Evolutionary conservation across 1,140 invertebrate species (phyloP), one percentile per base, ranked within the genome.

Genomic region (Leptoteleia sp.): DNA sequence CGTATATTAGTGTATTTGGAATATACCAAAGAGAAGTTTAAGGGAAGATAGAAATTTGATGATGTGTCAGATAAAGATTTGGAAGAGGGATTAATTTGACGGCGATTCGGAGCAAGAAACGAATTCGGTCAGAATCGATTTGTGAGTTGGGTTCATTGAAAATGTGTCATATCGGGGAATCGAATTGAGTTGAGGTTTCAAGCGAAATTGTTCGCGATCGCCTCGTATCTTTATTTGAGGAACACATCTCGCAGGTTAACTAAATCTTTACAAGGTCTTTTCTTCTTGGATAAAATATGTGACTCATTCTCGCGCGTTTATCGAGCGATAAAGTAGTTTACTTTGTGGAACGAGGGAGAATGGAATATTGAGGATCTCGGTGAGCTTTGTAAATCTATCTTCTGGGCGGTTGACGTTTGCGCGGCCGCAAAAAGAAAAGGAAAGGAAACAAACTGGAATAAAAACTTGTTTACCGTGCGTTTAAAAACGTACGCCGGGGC

Each of bases 301-400:
- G 50, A 19, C 47, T 48, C 27, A 47, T 52, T 37, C 13, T 47
- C 8, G 15, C 29, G 48, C 17, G 54, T 43, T 75, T 75, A 59
- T 75, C 59, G 52, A 59, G 45, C 43, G 59, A 65, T 75, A 65
- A 75, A 59, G 61, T 17, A 42, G 71, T 73, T 64, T 64, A 64
- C 43, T 65, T 50, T 64, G 52, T 45, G 35, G 59, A 65, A 73
- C 50, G 16, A 43, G 38, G 35, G 40, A 50, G 59, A 73, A 59
- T 65, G 70, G 70, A 65, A 73, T 73, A 73, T 73, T 57, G 59
- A 73, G 13, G 59, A 64, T 62, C 38, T 37, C 22, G 17, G 19
- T 7, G 48, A 54, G 29, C 38, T 64, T 25, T 35, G 54, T 45
- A 64, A 64, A 64, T 62, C 70, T 50, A 55, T 55, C 57, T 55